Evolutionary conservation across 2,113 vertebrate genomes (phyloP).

Genomic region (Bucco capensis): DNA sequence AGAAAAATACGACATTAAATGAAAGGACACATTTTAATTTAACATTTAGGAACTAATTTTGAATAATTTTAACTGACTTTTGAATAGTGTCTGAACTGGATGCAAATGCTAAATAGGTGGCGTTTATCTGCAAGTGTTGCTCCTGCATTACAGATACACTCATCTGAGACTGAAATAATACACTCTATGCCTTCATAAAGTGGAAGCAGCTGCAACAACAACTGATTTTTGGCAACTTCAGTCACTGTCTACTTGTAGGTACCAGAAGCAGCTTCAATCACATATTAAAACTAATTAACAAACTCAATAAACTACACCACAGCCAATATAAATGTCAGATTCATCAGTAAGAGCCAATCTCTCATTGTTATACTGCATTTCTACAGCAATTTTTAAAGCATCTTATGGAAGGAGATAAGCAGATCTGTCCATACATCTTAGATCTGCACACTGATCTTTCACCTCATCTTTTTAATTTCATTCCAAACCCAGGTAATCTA

Average conservation of each 20-base stretch:
- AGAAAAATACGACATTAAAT: conserved; percentile 52
- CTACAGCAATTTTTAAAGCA: background rate
- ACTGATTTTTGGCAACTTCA: conserved; percentile 41
- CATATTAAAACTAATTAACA: conserved; percentile 44
- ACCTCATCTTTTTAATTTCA: background rate
- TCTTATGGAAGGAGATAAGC: background rate
- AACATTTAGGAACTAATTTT: conserved; percentile 53
- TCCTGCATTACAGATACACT: conserved; percentile 3
- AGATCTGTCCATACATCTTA: background rate
- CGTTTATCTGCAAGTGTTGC: conserved; percentile 18
- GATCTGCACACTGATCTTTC: background rate
- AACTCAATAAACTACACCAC: background rate
- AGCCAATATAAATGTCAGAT: conserved; percentile 9
- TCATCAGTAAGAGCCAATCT: background rate
- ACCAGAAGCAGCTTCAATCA: conserved; percentile 2
- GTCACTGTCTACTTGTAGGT: background rate
- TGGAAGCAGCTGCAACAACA: conserved; percentile 53
- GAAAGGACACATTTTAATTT: conserved; percentile 60
- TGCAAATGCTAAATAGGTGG: conserved; percentile 55
- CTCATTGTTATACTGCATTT: background rate
- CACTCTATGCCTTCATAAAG: conserved; percentile 26
- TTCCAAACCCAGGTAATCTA: background rate
- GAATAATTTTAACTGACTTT: conserved; percentile 41
- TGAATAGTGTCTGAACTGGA: conserved; percentile 47
- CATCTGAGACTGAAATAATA: background rate